Evolutionary conservation across 1,140 invertebrate species (phyloP), one percentile per base, ranked within the genome.

Genomic region (Trichogramma pretiosum): DNA sequence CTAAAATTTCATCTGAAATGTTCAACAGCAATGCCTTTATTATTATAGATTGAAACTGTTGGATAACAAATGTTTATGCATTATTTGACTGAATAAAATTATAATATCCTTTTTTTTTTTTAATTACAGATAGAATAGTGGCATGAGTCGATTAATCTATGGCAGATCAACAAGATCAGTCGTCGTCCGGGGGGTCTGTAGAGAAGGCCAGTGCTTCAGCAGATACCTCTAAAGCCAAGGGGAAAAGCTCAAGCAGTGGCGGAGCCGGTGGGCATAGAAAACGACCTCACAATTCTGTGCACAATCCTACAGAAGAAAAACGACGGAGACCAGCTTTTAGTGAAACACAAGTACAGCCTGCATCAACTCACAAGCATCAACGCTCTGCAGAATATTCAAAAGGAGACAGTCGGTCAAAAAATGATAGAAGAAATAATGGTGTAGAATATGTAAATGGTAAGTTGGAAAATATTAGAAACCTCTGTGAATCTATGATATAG

Each of bases 151-250:
- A 70, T 72, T 72, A 71, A 72, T 71, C 70, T 72, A 72, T 71
- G 70, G 70, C 70, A 72, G 70, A 72, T 72, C 68, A 71, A 72
- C 70, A 72, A 72, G 70, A 71, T 72, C 70, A 71, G 62, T 71
- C 57, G 64, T 72, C 57, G 63, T 69, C 68, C 63, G 70, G 70
- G 70, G 70, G 70, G 70, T 71, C 68, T 71, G 70, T 71, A 68
- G 68, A 71, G 68, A 71, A 70, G 68, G 61, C 67, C 60, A 70
- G 63, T 68, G 67, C 68, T 72, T 70, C 67, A 66, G 61, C 70
- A 65, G 67, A 68, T 61, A 63, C 67, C 68, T 70, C 70, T 68
- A 71, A 72, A 45, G 46, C 56, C 46, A 61, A 66, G 57, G 67
- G 62, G 59, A 69, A 70, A 56, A 59, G 62, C 53, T 65, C 52